Percentiles rank a stretch among this genome's conserved stretches.
Conservation (phyloP, 2,113 vertebrate genomes). For the Leucoraja erinaceus region DNA sequence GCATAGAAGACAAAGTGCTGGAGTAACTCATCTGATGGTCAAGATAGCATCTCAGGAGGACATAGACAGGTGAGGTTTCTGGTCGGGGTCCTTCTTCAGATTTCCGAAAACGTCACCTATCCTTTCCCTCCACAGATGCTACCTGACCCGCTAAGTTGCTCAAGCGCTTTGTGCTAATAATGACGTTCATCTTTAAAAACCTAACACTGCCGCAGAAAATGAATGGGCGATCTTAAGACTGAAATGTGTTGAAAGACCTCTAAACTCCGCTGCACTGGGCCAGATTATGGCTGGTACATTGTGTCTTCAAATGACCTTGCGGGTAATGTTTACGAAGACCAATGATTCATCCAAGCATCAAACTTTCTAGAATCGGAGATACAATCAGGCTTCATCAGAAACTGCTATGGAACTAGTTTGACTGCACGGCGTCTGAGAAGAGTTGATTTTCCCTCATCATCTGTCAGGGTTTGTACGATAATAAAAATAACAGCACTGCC, state of each 20-base stretch:
- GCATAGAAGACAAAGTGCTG: too few species aligned
- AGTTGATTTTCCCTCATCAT: neutral
- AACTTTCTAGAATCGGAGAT: neutral
- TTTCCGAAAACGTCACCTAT: too few species aligned
- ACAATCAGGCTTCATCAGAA: neutral
- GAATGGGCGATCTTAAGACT: neutral
- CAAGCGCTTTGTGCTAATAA: neutral
- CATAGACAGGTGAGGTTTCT: too few species aligned
- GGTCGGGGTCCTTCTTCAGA: too few species aligned
- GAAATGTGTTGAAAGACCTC: neutral
- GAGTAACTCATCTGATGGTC: too few species aligned
- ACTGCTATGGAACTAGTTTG: neutral
- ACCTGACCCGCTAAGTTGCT: too few species aligned
- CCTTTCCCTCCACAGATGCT: too few species aligned
- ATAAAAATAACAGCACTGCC: neutral
- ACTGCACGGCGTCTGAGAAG: neutral
- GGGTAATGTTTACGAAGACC: neutral
- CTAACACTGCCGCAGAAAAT: neutral
- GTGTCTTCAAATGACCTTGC: neutral
- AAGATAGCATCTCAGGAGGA: too few species aligned
- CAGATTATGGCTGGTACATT: neutral
- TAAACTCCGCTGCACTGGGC: neutral
- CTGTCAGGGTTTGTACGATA: neutral
- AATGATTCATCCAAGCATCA: neutral
- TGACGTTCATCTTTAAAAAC: neutral